These are phyloP conservation scores for Pungitius pungitius DNA, from an alignment of 2,113 vertebrate species.

Conservation along the genomic window DNA sequence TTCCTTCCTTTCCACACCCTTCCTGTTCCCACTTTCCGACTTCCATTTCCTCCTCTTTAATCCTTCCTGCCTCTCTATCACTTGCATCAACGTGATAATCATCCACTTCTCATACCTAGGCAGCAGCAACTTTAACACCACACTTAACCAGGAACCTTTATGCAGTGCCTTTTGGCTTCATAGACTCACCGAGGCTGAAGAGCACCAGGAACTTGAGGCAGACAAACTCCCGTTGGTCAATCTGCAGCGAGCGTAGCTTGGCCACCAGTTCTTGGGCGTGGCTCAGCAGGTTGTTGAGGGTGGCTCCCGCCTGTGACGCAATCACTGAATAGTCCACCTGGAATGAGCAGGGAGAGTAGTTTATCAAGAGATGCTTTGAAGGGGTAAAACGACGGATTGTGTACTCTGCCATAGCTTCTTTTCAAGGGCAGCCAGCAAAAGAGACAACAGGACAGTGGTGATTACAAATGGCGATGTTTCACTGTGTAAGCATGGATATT, in stretches of 20 bases:
- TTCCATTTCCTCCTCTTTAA: constrained; percentile 9
- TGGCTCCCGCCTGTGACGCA: constrained; percentile 91
- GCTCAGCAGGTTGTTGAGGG: constrained; percentile 94
- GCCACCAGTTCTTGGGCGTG: constrained; percentile 95
- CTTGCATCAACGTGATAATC: background rate
- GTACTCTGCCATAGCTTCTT: background rate
- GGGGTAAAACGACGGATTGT: background rate
- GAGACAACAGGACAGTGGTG: background rate
- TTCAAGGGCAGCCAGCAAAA: background rate
- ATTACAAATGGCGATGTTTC: background rate
- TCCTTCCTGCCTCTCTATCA: constrained; percentile 13
- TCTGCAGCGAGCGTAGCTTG: constrained; percentile 93
- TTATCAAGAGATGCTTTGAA: background rate
- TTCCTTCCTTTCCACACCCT: background rate
- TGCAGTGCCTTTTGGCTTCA: background rate
- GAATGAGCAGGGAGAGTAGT: constrained; percentile 14
- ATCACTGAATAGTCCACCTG: constrained; percentile 95
- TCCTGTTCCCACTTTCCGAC: background rate
- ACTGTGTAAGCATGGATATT: background rate
- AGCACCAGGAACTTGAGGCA: constrained; percentile 99
- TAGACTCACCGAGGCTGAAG: constrained; percentile 93
- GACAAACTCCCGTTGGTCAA: constrained; percentile 97
- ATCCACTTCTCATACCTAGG: background rate
- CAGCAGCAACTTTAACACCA: background rate
- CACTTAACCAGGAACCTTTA: background rate